A percentile compares a stretch with the other conserved stretches of the same genome.
These are phyloP conservation scores for Phyllostomus discolor DNA, from an alignment of 2,113 vertebrate genomes.

Conservation along the genomic window DNA sequence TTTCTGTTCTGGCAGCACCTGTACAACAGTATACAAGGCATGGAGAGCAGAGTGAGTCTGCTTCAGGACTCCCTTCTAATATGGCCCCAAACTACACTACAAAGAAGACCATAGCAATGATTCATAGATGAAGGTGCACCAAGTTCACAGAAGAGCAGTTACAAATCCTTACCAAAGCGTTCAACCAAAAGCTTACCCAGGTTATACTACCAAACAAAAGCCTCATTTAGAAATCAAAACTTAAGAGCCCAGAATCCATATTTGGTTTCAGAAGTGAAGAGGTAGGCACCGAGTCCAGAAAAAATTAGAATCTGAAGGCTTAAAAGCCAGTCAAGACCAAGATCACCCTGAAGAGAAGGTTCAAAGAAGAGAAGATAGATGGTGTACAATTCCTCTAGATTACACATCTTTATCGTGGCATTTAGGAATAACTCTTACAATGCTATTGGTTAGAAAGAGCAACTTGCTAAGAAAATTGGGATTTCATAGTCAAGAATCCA, in stretches of 20 bases:
- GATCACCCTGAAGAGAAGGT: background rate
- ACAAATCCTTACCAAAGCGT: background rate
- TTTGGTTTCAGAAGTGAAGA: slow-evolving; percentile 11
- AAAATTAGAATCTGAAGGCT: background rate
- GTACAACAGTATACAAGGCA: too few relatives aligned
- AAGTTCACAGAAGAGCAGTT: background rate
- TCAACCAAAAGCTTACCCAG: background rate
- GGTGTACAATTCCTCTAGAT: background rate
- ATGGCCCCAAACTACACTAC: background rate
- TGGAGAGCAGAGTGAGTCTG: too few relatives aligned
- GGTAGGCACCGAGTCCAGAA: background rate
- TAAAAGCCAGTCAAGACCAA: background rate
- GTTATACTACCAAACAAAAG: background rate
- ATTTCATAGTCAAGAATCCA: background rate
- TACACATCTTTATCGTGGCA: background rate
- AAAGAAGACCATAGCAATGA: background rate
- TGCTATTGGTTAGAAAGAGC: background rate
- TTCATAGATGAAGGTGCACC: background rate
- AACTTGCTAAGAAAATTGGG: background rate
- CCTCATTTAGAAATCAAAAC: background rate
- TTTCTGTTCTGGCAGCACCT: too few relatives aligned
- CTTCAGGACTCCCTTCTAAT: background rate
- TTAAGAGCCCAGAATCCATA: background rate
- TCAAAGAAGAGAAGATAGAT: background rate
- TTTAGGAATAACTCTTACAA: background rate